phyloP scores from a whole-genome alignment of 2,797 vertebrate genomes.

The Gallirallus australis region DNA sequence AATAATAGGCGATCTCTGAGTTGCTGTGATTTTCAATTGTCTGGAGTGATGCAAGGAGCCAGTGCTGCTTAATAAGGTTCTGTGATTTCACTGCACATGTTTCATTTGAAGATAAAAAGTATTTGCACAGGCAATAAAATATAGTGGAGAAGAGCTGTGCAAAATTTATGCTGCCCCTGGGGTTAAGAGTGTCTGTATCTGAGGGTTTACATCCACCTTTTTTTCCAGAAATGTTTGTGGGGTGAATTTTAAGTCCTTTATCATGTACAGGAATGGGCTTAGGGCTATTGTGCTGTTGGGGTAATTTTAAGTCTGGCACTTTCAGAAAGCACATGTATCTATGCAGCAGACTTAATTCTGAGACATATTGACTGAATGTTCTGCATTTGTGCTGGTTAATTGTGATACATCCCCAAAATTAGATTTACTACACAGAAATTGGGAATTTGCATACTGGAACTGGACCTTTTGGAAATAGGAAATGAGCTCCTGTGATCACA shows the following conservation, averaged over 20 bases:
- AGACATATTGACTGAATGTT: neutral
- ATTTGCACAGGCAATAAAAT: constrained; percentile 37
- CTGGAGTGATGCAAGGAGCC: constrained; percentile 10
- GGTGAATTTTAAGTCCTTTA: constrained; percentile 37
- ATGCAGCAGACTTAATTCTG: neutral
- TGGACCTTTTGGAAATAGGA: neutral
- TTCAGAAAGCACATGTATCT: neutral
- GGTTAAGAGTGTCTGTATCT: neutral
- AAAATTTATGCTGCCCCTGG: constrained; percentile 5
- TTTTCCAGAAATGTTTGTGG: neutral
- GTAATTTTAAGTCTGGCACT: neutral
- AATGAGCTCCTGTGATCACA: neutral
- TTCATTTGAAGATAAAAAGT: neutral
- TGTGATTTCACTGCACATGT: constrained; percentile 13
- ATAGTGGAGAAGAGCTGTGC: neutral
- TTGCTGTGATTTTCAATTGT: constrained; percentile 2
- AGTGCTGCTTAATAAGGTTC: neutral
- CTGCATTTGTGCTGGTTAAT: neutral
- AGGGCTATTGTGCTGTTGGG: neutral
- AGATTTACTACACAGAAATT: neutral
- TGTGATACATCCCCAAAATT: neutral
- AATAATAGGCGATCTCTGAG: neutral
- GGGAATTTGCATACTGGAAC: fast-evolving
- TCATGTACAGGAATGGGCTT: neutral
- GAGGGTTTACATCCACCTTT: neutral